phyloP scores from a whole-genome alignment of 2,797 vertebrate species.

The Meriones psammophilus region DNA sequence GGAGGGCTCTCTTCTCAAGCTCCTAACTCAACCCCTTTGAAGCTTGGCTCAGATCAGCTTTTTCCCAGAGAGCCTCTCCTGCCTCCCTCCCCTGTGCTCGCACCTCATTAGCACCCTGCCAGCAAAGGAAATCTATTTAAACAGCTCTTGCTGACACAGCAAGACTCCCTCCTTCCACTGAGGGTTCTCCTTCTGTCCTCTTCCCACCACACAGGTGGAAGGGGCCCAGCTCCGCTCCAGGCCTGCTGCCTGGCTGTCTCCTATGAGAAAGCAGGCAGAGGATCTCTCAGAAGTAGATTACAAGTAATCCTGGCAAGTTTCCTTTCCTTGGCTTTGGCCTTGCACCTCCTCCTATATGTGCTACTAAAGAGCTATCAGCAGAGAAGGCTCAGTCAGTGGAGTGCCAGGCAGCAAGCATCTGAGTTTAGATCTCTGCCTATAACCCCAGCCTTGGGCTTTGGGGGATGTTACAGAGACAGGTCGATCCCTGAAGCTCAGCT shows the following conservation, averaged over 20 bases:
- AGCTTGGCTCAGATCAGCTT: background rate
- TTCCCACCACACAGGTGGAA: background rate
- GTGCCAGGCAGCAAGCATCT: background rate
- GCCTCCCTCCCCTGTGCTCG: background rate
- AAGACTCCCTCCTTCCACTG: background rate
- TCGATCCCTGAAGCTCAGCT: background rate
- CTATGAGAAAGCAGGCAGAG: fast-evolving
- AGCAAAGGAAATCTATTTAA: constrained; percentile 72
- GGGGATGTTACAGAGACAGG: background rate
- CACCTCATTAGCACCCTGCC: constrained; percentile 76
- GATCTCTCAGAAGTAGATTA: background rate
- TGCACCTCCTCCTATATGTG: background rate
- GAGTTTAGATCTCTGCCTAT: background rate
- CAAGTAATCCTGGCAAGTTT: background rate
- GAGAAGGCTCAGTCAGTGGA: background rate
- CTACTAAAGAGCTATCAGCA: background rate
- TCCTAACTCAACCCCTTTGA: constrained; percentile 37
- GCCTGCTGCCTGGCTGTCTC: background rate
- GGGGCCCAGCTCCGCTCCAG: background rate
- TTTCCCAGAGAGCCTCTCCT: background rate
- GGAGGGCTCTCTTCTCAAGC: background rate
- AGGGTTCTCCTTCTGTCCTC: background rate
- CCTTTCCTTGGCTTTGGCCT: background rate
- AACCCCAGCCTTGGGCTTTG: background rate
- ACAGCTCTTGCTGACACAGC: constrained; percentile 64